A percentile compares a stretch with the other conserved stretches of the same genome.
Conservation (phyloP, 1,140 invertebrate genomes). For the Drosophila kurseongensis region DNA sequence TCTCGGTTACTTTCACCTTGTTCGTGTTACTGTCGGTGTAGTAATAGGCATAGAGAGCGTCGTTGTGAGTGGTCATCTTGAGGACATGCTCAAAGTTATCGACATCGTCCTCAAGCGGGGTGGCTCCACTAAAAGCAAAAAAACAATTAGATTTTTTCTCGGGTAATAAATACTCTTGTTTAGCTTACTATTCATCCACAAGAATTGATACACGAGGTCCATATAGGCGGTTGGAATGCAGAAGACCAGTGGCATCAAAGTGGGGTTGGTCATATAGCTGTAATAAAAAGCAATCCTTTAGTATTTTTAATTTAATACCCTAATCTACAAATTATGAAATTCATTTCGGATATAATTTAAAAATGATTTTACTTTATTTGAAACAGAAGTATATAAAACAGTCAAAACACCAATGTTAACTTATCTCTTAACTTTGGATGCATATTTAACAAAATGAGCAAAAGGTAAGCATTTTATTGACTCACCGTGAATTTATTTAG, state of each 20-base stretch:
- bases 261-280: slow-evolving; percentile 79
- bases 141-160: neutral
- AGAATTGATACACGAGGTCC: slow-evolving; percentile 79
- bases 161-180: neutral
- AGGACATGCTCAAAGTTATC: slow-evolving; percentile 95
- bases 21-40: slow-evolving; percentile 93
- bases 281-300: neutral
- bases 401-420: neutral
- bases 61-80: slow-evolving; percentile 92
- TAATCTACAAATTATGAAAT: too few species aligned
- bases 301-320: too few species aligned
- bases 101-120: slow-evolving; percentile 84
- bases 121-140: slow-evolving; percentile 54
- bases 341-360: too few species aligned
- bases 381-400: too few species aligned
- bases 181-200: slow-evolving; percentile 75
- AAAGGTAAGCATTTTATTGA: slow-evolving; percentile 1
- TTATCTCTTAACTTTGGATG: neutral
- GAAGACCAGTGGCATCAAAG: slow-evolving; percentile 77
- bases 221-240: slow-evolving; percentile 77
- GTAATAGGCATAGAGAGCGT: slow-evolving; percentile 95
- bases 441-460: neutral
- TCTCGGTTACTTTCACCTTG: slow-evolving; percentile 94
- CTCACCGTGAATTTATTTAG: slow-evolving; percentile 78
- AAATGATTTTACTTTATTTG: too few species aligned